These are phyloP conservation scores for Aradophagus sp. DNA, from an alignment of 1,140 invertebrate species.

Conservation along the genomic window DNA sequence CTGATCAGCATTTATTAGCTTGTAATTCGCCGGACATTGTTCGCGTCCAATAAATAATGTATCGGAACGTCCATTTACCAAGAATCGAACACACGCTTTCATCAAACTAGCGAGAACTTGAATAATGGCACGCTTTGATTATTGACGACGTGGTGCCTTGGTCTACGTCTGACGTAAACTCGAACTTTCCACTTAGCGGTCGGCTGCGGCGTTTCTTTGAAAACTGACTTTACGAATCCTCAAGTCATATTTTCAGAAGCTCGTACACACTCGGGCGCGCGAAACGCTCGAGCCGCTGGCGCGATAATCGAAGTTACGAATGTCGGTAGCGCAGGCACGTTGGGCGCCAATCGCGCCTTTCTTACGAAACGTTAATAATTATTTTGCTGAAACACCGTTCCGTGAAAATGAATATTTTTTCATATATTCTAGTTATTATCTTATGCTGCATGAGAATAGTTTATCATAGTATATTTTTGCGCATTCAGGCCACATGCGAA, in stretches of 20 bases:
- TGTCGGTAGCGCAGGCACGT: no score
- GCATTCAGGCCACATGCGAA: conserved; percentile 58
- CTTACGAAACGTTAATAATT: conserved; percentile 38
- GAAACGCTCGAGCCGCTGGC: no score
- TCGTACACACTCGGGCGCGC: conserved; percentile 1
- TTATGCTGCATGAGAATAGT: conserved; percentile 55
- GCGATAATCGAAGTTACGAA: no score
- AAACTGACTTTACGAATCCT: conserved; percentile 8
- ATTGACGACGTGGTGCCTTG: conserved; percentile 6
- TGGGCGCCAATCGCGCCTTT: neutral
- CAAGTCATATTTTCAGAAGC: conserved; percentile 10
- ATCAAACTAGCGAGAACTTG: conserved; percentile 2
- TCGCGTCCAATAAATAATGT: no score
- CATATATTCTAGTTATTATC: conserved; percentile 48
- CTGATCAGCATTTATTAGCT: no score
- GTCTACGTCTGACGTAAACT: conserved; percentile 25
- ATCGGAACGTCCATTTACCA: no score
- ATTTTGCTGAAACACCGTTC: conserved; percentile 37
- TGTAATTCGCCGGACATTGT: no score
- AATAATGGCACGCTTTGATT: conserved; percentile 9
- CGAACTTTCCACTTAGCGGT: conserved; percentile 19
- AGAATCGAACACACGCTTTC: no score
- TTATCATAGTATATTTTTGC: conserved; percentile 58
- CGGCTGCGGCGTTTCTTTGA: conserved; percentile 1
- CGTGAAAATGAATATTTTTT: conserved; percentile 52